phyloP scores from a whole-genome alignment of 2,888 invertebrate genomes.

The Dynastes maya region DNA sequence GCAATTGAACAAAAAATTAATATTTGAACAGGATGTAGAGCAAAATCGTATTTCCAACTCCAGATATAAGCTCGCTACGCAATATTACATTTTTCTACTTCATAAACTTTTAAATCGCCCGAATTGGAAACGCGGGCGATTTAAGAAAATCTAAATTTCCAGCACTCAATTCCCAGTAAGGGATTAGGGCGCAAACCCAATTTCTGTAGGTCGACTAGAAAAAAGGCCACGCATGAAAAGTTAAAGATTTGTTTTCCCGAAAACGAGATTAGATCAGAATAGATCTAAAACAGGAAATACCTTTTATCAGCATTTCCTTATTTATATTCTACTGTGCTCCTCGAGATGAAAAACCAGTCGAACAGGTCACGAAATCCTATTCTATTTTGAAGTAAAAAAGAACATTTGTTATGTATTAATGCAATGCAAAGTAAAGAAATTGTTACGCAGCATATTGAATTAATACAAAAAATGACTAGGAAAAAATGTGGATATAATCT shows the following conservation, averaged over 20 bases:
- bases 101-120: conserved; percentile 36
- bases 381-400: conserved; percentile 2
- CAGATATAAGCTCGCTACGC: conserved; percentile 9
- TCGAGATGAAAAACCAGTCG: neutral
- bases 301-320: conserved; percentile 43
- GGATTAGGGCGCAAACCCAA: conserved; percentile 43
- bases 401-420: no score
- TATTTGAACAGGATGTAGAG: neutral
- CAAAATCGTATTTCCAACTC: conserved; percentile 20
- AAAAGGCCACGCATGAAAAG: conserved; percentile 43
- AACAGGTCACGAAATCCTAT: neutral
- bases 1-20: conserved; percentile 25
- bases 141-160: conserved; percentile 44
- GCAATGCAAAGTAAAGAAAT: no score
- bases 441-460: no score
- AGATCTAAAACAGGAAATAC: conserved; percentile 37
- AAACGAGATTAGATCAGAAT: conserved; percentile 43
- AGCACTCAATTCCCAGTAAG: conserved; percentile 39
- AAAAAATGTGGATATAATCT: no score
- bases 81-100: conserved; percentile 39
- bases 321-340: conserved; percentile 24
- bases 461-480: no score
- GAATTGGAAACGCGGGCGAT: conserved; percentile 40
- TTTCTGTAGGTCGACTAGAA: conserved; percentile 44
- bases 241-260: conserved; percentile 37